phyloP scores from a whole-genome alignment of 1,140 invertebrate genomes.

The Tetramorium simillimum region DNA sequence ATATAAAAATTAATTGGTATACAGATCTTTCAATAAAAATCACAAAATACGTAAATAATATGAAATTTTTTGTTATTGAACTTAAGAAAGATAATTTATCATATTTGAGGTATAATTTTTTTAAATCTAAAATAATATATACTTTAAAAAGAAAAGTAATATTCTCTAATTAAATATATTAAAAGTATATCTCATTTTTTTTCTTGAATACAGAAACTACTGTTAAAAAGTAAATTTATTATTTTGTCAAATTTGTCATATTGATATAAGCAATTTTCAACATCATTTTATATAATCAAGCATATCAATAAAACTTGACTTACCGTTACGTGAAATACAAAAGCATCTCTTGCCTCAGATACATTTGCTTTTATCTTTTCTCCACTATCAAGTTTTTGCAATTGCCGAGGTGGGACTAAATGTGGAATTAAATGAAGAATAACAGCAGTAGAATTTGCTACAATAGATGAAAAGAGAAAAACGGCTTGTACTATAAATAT shows the following conservation, averaged over 20 bases:
- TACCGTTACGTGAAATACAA: conserved; percentile 5
- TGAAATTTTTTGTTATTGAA: background rate
- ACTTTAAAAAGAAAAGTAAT: too few relatives aligned
- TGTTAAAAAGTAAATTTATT: too few relatives aligned
- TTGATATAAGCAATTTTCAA: background rate
- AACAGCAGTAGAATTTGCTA: conserved; percentile 13
- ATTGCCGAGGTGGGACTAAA: background rate
- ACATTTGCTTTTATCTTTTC: background rate
- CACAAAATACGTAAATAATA: background rate
- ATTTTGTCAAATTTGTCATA: too few relatives aligned
- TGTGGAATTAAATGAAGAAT: conserved; percentile 8
- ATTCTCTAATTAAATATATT: too few relatives aligned
- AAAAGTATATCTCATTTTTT: too few relatives aligned
- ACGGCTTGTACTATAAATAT: background rate
- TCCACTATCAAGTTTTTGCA: background rate
- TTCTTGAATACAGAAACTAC: too few relatives aligned
- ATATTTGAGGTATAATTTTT: too few relatives aligned
- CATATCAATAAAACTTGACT: background rate
- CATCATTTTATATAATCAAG: background rate
- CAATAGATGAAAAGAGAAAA: background rate
- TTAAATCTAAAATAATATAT: too few relatives aligned
- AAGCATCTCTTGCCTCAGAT: conserved; percentile 19
- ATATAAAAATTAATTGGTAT: background rate
- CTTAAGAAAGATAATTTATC: background rate
- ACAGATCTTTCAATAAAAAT: background rate